Base-by-base conservation (phyloP, 2,888 invertebrate genomes). In the Drosophila heteroneura region DNA sequence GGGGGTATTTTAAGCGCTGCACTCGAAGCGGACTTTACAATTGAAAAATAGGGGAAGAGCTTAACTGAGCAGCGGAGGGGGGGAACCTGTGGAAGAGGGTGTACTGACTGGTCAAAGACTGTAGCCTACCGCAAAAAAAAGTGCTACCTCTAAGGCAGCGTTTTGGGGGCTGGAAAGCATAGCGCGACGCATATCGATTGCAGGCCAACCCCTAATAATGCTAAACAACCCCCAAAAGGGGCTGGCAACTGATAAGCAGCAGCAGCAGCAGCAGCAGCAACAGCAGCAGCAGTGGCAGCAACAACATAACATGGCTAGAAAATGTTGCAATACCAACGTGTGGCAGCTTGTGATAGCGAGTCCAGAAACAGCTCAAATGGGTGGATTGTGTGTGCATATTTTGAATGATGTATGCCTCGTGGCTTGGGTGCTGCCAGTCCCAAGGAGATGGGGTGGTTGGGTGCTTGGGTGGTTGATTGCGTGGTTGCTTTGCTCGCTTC, bases 271-370 rank as follows among this genome's bases (percentile, higher is more conserved):
- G 4, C 49, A 51, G n/a, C 35, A 54, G 7, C 54, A 53, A 14
- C 22, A 33, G 14, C 57, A 65, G 16, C 41, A 53, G 22, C 53
- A 41, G 22, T 10, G 65, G 35, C 65, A 72, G n/a, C 62, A 69
- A 28, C 61, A 65, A 28, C 59, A 65, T 53, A 72, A 81, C 81
- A 82, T 79, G 85, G 65, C 76, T 72, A 82, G 84, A 79, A 87
- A 87, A 87, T 89, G 87, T 87, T 87, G 87, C 89, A 87, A 82
- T 82, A 76, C 76, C 84, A 89, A 85, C 83, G 88, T 88, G 88
- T 88, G 88, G 84, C 90, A 90, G 83, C 88, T 88, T 88, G 84
- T 83, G 90, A 88, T 88, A 88, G 84, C 87, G 19, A 26, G 66
- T 62, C 73, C 58, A 79, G 71, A 51, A 62, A 47, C 60, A 66